phyloP scores from a whole-genome alignment of 2,113 vertebrate genomes.

The Salvelinus fontinalis region DNA sequence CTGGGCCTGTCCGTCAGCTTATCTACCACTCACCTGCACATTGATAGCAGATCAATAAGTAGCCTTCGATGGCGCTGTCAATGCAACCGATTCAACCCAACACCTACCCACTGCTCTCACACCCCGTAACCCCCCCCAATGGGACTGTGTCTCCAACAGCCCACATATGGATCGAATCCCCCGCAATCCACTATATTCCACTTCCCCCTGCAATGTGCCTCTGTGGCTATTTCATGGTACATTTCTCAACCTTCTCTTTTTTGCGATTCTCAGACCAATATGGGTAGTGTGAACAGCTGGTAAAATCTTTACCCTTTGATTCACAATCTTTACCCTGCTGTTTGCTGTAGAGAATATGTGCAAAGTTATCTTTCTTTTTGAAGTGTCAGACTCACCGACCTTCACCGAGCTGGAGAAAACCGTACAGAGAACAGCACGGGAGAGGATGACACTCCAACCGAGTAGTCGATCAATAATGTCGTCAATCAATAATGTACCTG shows the following conservation, averaged over 20 bases:
- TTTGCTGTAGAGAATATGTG: conserved; percentile 32
- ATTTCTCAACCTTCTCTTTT: neutral
- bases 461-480: conserved; percentile 57
- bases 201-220: neutral
- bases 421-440: conserved; percentile 14
- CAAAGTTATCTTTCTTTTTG: conserved; percentile 26
- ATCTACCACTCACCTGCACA: conserved; percentile 68
- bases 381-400: conserved; percentile 53
- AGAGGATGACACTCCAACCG: conserved; percentile 54
- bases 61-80: conserved; percentile 60
- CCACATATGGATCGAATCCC: neutral
- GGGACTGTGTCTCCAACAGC: neutral
- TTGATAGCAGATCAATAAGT: conserved; percentile 69
- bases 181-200: neutral
- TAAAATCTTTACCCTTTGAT: conserved; percentile 36
- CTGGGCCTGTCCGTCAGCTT: conserved; percentile 62
- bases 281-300: conserved; percentile 19
- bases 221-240: neutral
- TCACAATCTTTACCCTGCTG: conserved; percentile 9
- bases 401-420: conserved; percentile 30
- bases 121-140: neutral
- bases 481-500: conserved; percentile 57
- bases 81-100: conserved; percentile 65
- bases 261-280: neutral
- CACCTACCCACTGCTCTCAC: conserved; percentile 13